Base-by-base conservation (phyloP, 1,140 invertebrate species). In the Thaumatotibia leucotreta region DNA sequence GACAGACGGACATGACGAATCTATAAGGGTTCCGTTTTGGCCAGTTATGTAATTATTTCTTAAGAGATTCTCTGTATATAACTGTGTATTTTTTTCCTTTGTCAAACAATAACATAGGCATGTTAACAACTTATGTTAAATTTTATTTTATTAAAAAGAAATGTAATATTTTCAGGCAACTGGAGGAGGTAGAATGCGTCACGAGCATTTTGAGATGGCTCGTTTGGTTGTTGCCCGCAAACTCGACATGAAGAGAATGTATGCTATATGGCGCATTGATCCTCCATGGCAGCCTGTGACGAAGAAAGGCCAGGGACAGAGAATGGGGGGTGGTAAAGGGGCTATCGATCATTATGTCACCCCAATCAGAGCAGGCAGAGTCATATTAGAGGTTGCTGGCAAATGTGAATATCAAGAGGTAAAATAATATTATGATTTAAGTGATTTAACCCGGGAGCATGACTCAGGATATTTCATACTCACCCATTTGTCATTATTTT, bases 241-340 rank as follows among this genome's bases (percentile, higher is more conserved):
- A 74, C 93, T 99, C 75, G 95, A 98, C 77, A 84, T 92, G 22
- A 94, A 92, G 64, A 93, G 93, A 73, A 97, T 96, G 94, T 99
- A 99, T 93, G 97, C 97, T n/a, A 92, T 98, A 27, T 99, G 98
- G 98, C 92, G 99, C 74, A 91, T 99, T 1, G 97, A 98, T 84
- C 88, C 97, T 0, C 98, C 98, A 0, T 99, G 98, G 98, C 97
- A 99, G 83, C 95, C 98, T 9, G 88, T 98, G 4, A 97, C 97
- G 0, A 98, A 96, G 85, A 98, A 98, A 88, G 95, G 96, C 0
- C 94, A 95, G 89, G 98, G 98, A 2, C 94, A 96, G 62, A 92
- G 97, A 75, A 97, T 99, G 96, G 99, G 99, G 65, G 97, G 97
- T 76, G 99, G 99, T 5, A 99, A 99, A 93, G 97, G 96, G 9